Evolutionary conservation across 30 jellyfish, hydroid and myxozoan species (phyloP).

Genomic region (Nemopilema nomurai): DNA sequence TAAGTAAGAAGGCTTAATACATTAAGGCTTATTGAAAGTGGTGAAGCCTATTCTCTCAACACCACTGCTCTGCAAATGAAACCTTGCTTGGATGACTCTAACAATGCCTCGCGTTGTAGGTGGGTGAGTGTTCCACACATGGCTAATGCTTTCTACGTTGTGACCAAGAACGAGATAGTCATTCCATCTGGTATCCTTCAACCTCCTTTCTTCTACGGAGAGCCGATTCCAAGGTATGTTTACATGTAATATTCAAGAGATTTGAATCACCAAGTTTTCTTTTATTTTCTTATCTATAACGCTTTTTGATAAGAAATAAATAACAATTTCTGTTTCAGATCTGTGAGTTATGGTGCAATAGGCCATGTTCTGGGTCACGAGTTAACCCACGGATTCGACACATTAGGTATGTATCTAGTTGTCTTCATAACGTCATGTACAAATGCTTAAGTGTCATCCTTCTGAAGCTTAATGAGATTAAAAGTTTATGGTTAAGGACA

Average conservation of each 20-base stretch:
- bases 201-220: slow-evolving; percentile 96
- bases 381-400: slow-evolving; percentile 97
- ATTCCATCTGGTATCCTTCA: slow-evolving; percentile 99
- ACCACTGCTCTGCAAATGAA: background rate
- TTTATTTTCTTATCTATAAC: too few species aligned
- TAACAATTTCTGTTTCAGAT: slow-evolving; percentile 33
- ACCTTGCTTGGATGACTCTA: too few species aligned
- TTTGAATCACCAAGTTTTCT: too few species aligned
- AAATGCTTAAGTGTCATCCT: too few species aligned
- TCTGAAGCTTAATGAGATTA: too few species aligned
- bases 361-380: slow-evolving; percentile 99
- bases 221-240: slow-evolving; percentile 93
- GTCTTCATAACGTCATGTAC: background rate
- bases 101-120: slow-evolving; percentile 35
- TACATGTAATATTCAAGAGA: background rate
- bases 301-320: background rate
- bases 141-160: slow-evolving; percentile 99
- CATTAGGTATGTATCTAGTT: slow-evolving; percentile 69
- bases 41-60: background rate
- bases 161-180: slow-evolving; percentile 94
- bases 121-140: slow-evolving; percentile 99
- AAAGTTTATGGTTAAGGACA: too few species aligned
- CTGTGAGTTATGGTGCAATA: slow-evolving; percentile 97
- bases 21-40: too few species aligned
- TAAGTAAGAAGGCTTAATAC: too few species aligned